Evolutionary conservation across 2,113 vertebrate species (phyloP).

Genomic region (Phalacrocorax pelagicus): DNA sequence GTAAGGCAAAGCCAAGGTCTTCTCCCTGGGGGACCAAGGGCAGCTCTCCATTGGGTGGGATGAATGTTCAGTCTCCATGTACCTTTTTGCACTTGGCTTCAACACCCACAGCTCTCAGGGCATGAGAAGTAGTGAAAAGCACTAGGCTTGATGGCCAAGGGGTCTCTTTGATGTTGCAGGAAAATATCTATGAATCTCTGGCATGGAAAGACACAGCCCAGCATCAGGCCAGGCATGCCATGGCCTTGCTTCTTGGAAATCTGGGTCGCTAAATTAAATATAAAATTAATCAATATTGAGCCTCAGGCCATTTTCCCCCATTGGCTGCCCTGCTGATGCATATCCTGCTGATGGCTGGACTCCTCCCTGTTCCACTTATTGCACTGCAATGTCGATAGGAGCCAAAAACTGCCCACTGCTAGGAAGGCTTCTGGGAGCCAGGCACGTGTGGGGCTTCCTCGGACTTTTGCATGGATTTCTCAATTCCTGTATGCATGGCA

Average conservation of each 20-base stretch:
- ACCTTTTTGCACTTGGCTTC: background rate
- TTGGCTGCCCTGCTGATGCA: conserved; percentile 31
- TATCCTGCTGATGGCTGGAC: background rate
- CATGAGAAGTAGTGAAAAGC: background rate
- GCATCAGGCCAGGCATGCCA: background rate
- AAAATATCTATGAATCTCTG: background rate
- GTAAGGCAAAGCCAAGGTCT: background rate
- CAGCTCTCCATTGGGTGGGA: background rate
- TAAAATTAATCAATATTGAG: conserved; percentile 53
- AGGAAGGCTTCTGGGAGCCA: rapidly evolving
- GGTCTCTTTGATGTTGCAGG: background rate
- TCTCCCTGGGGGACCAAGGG: background rate
- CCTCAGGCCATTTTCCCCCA: conserved; percentile 38
- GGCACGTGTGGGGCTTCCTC: background rate
- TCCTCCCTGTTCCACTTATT: conserved; percentile 48
- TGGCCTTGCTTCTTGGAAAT: conserved; percentile 25
- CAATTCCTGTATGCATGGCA: background rate
- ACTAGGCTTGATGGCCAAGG: background rate
- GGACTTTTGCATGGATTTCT: background rate
- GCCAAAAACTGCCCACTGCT: background rate
- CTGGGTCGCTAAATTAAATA: conserved; percentile 60
- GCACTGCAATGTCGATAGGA: background rate
- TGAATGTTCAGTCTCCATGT: background rate
- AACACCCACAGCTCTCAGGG: background rate
- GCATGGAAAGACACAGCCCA: background rate